Evolutionary conservation across 2,113 vertebrate species (phyloP), one percentile per base, ranked within the genome.

Genomic region (Dipodomys stephensi): DNA sequence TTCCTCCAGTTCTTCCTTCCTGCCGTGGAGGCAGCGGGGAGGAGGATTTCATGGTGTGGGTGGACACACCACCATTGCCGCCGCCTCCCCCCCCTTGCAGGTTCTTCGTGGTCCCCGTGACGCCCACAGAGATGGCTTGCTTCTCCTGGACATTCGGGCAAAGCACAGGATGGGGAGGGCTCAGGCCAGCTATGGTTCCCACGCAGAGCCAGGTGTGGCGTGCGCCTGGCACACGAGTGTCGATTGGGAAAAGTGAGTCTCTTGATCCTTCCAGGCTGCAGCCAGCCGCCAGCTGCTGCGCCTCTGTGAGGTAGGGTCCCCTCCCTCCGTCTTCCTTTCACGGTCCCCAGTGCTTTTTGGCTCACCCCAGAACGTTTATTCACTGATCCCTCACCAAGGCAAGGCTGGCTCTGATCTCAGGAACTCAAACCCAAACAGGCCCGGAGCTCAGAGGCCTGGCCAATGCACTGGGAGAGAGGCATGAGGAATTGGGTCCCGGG

Each of bases 131-230:
- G 73, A 15, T 27, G 49, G 73, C 71, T 16, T 13, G 20, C 8
- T 44, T 12, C 65, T 62, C 44, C 22, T 39, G 69, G 32, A 12
- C n/a, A 60, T 44, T 0, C n/a, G 11, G 57, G 9, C 2, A 68
- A 60, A 81, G 49, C 49, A 12, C 49, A 49, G 49, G 49, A 49
- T 49, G 49, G 49, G 49, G 49, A 49, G 49, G 8, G 49, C 49
- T 49, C 49, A 49, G 49, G 12, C 49, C 49, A 49, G 49, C 35
- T 77, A 65, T 27, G 6, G 20, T 79, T 82, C 83, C 90, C 77
- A 19, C 0, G 15, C 15, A n/a, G 44, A 53, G 53, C 11, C 20
- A 16, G 6, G 30, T 39, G 22, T n/a, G 20, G 0, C 5, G 1
- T 2, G 3, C 0, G 5, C 62, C 15, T 49, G 76, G 20, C 62